phyloP scores from a whole-genome alignment of 2,113 vertebrate species.

The Dicerorhinus sumatrensis region DNA sequence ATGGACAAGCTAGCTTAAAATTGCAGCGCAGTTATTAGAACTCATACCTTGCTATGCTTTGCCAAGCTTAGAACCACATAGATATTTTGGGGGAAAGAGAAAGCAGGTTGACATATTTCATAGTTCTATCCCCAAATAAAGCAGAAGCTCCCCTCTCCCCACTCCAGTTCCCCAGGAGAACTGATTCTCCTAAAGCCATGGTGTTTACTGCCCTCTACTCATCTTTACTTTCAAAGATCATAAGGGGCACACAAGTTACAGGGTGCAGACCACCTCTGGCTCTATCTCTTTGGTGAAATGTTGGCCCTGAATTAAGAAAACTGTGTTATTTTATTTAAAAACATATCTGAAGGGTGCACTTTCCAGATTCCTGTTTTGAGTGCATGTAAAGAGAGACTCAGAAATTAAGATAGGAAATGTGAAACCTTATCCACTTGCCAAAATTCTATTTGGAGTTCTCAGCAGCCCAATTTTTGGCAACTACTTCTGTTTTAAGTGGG shows the following conservation, averaged over 20 bases:
- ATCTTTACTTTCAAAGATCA: not conserved
- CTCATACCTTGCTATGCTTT: not conserved
- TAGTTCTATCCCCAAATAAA: conserved; percentile 19
- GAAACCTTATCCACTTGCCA: not conserved
- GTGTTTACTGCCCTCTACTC: not conserved
- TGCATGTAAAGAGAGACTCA: not conserved
- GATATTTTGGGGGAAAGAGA: not conserved
- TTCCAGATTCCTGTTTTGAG: not conserved
- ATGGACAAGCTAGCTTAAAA: not conserved
- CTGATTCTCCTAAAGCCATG: not conserved
- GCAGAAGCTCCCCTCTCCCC: not conserved
- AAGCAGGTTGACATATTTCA: not conserved
- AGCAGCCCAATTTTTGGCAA: not conserved
- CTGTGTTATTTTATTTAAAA: conserved; percentile 30
- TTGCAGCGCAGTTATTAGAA: not conserved
- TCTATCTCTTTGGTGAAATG: not conserved
- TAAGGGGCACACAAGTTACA: not conserved
- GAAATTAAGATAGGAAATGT: not conserved
- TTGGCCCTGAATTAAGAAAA: conserved; percentile 47
- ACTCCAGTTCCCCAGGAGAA: not conserved
- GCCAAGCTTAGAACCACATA: not conserved
- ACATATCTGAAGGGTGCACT: not conserved
- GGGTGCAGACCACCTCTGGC: not conserved
- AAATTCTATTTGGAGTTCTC: not conserved
- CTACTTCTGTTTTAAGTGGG: not conserved